Percentiles rank a stretch among this genome's conserved stretches.
phyloP scores from a whole-genome alignment of 2,888 invertebrate species.

The Prosapia bicincta region DNA sequence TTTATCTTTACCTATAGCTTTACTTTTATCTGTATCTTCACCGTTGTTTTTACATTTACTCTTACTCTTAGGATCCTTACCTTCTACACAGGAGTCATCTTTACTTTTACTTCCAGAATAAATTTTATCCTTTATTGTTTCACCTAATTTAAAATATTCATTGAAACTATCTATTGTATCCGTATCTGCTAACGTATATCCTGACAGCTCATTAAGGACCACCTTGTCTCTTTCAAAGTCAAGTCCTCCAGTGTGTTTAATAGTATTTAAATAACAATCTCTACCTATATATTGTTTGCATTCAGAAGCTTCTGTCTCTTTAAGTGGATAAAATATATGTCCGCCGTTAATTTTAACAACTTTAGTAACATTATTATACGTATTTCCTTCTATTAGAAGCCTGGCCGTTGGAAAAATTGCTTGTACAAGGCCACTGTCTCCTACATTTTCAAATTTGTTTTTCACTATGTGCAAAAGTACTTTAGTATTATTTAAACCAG shows the following conservation, averaged over 20 bases:
- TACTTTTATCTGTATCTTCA: too few species aligned
- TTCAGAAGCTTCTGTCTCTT: background rate
- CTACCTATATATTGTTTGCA: background rate
- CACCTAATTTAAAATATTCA: too few species aligned
- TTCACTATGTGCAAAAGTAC: background rate
- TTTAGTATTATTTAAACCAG: background rate
- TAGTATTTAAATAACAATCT: background rate
- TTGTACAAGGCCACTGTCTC: background rate
- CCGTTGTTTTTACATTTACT: too few species aligned
- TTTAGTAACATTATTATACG: background rate
- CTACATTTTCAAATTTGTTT: constrained; percentile 7
- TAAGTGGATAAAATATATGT: constrained; percentile 4
- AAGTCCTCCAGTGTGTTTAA: background rate
- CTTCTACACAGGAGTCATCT: too few species aligned
- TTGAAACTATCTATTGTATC: background rate
- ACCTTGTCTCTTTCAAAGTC: background rate
- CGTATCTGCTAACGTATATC: background rate
- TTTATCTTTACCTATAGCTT: too few species aligned
- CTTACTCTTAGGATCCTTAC: too few species aligned
- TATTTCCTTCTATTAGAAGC: constrained; percentile 10
- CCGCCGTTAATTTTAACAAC: background rate
- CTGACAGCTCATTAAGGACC: background rate
- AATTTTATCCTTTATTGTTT: too few species aligned
- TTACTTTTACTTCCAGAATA: too few species aligned
- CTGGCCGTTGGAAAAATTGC: background rate